Conservation (phyloP, 2,797 vertebrate species). For the Setipinna tenuifilis region DNA sequence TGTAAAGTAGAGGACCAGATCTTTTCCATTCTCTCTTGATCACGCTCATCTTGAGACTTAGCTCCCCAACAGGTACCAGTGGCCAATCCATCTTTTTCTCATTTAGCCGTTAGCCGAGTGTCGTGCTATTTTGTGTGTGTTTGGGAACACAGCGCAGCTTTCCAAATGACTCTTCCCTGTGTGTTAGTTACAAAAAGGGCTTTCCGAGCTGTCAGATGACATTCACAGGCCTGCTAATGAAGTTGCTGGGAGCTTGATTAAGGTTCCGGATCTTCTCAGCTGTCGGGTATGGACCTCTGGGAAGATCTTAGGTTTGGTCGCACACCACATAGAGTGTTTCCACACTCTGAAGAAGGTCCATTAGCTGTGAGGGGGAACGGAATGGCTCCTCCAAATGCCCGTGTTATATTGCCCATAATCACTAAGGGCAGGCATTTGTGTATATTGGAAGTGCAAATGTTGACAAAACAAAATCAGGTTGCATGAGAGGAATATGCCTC, state of each 20-base stretch:
- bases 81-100: conserved; percentile 31
- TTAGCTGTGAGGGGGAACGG: not conserved
- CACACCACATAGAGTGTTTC: conserved; percentile 6
- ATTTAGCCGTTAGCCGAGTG: not conserved
- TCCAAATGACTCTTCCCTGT: not conserved
- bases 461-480: conserved; percentile 63
- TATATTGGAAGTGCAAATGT: conserved; percentile 62
- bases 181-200: not conserved
- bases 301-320: conserved; percentile 3
- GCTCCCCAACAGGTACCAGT: conserved; percentile 21
- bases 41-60: conserved; percentile 53
- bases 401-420: conserved; percentile 48
- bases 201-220: conserved; percentile 6
- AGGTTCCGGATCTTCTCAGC: conserved; percentile 45
- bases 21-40: conserved; percentile 62
- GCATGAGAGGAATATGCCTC: conserved; percentile 56
- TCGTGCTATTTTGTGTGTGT: conserved; percentile 9
- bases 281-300: conserved; percentile 12
- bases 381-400: conserved; percentile 6
- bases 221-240: not conserved
- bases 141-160: not conserved
- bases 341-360: not conserved
- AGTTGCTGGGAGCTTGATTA: conserved; percentile 39
- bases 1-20: conserved; percentile 63
- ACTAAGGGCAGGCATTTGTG: conserved; percentile 53